Evolutionary conservation across 2,113 vertebrate genomes (phyloP), one percentile per base, ranked within the genome.

Genomic region (Pterocles burchelli): DNA sequence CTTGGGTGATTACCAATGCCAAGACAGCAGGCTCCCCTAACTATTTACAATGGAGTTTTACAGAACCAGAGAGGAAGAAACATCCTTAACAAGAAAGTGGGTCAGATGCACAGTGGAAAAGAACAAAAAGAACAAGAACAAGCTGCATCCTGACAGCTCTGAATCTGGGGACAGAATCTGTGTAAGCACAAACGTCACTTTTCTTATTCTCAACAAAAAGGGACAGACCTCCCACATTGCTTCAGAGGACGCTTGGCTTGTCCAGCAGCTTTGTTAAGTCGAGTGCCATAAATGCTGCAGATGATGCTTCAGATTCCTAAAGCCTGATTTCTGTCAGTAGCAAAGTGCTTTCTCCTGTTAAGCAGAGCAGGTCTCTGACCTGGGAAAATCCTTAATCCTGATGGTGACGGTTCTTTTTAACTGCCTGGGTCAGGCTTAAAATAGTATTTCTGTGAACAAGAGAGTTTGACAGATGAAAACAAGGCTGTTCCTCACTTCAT

Each of bases 311-410:
- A 52, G 66, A 58, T 94, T 93, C 78, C 67, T 84, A 49, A 84
- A 90, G 67, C 61, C 90, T 94, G 57, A 71, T 92, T 96, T 91
- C 71, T 93, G 82, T 66, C 91, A 90, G 78, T 26, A 49, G 43
- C 58, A 68, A 95, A 94, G 87, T 63, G 68, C 9, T 80, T 94
- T 91, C 66, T 94, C 65, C 82, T 93, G 57, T 90, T 95, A 95
- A 93, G 46, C 92, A 75, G 91, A 49, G 78, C 38, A 93, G 87
- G 87, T 93, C 79, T 95, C 54, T 96, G 92, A 96, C 95, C 95
- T 93, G 75, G 74, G 91, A 88, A 94, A 92, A 94, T 91, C 92
- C 91, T 93, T 90, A 95, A 94, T 97, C 80, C 94, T 94, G 66
- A 58, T 48, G 46, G 66, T 85, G 89, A 89, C 70, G 48, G 70